A percentile compares a stretch with the other conserved stretches of the same genome.
Conservation (phyloP, 2,888 invertebrate genomes). For the Desoria tigrina region DNA sequence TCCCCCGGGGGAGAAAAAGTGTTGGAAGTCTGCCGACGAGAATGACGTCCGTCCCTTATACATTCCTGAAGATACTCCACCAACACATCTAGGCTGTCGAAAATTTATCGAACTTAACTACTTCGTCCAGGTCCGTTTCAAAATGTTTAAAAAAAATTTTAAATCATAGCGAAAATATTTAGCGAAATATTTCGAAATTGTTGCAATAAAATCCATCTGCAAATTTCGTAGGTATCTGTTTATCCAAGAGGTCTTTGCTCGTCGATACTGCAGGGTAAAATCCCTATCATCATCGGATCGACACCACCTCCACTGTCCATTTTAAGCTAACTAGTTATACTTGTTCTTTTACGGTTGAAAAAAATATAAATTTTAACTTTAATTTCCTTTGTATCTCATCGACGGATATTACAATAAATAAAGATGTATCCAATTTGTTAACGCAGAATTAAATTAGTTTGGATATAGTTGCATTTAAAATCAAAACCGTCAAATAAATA, state of each 20-base stretch:
- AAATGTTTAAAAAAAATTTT: background rate
- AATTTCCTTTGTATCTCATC: too few species aligned
- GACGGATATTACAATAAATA: too few species aligned
- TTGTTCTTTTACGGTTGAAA: too few species aligned
- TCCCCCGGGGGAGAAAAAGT: slow-evolving; percentile 22
- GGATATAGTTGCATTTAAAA: too few species aligned
- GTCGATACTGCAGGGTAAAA: background rate
- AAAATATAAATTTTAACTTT: too few species aligned
- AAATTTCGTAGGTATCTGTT: background rate
- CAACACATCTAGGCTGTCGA: slow-evolving; percentile 24
- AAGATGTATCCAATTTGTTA: too few species aligned
- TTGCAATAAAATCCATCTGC: too few species aligned
- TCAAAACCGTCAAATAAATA: too few species aligned
- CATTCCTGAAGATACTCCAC: slow-evolving; percentile 31
- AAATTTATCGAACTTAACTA: slow-evolving; percentile 38
- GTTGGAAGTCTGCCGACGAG: background rate
- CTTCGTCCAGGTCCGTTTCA: slow-evolving; percentile 22
- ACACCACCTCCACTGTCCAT: background rate
- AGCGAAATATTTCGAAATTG: too few species aligned
- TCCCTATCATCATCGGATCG: slow-evolving; percentile 1
- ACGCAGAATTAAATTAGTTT: too few species aligned
- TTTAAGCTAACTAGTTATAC: too few species aligned
- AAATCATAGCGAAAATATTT: too few species aligned
- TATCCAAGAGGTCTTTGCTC: background rate
- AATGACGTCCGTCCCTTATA: slow-evolving; percentile 12